Evolutionary conservation across 2,113 vertebrate species (phyloP), one percentile per base, ranked within the genome.

Genomic region (Pavo muticus): DNA sequence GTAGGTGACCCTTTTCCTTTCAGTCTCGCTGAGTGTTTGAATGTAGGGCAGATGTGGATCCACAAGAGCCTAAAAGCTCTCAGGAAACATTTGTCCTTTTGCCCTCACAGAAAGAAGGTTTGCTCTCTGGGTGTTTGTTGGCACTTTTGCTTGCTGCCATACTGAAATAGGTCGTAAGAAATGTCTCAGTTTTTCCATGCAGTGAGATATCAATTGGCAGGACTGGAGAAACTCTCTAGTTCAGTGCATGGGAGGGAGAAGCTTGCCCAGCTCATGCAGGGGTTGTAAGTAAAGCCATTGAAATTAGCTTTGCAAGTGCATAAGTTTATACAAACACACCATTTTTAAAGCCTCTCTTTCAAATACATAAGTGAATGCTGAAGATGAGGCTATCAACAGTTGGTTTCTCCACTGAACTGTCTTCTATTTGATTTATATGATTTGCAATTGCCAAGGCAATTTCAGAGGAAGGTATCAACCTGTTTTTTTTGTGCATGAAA

Each of bases 1-100:
- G 99, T 99, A 96, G 91, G 98, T 88, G 44, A 6, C 8, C 13
- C 63, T 14, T 14, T 14, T 45, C 18, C 32, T 56, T 57, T 27
- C 40, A 35, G 25, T 14, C 70, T 37, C 42, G 54, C 35, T n/a
- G 23, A 19, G 35, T 48, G 2, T 35, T 45, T 30, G 14, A 45
- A 17, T 45, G 14, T 23, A 48, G 13, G 63, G 30, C 39, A 32
- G 50, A 1, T 50, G 25, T 42, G 39, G 8, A 7, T 64, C 47
- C 40, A 15, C 10, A 39, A 65, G 35, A 21, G 19, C 39, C 45
- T 39, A 19, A 71, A 39, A 27, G 30, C 25, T 4, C 1, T 48
- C n/a, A 19, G 40, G 59, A 79, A 42, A 30, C 2, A 0, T 15
- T 56, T 71, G 27, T 64, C 23, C 27, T 69, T 76, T 42, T 57